phyloP scores from a whole-genome alignment of 1,140 invertebrate species.

The Matsumurasca onukii region DNA sequence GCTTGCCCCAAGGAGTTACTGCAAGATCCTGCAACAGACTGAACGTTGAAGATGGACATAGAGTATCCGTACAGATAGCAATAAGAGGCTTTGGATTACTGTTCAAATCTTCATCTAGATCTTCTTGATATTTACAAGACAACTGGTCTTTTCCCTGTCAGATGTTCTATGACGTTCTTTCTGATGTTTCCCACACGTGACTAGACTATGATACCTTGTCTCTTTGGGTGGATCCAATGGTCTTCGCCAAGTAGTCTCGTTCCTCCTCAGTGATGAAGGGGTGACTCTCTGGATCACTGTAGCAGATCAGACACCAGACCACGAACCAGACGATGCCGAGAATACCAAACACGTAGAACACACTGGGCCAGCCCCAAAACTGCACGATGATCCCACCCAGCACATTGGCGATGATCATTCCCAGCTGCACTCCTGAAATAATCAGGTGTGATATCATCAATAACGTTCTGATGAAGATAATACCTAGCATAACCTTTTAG shows the following conservation, averaged over 20 bases:
- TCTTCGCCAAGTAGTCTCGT: slow-evolving; percentile 63
- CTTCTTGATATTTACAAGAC: no score
- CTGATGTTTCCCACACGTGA: no score
- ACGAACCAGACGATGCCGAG: slow-evolving; percentile 72
- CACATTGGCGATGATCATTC: slow-evolving; percentile 74
- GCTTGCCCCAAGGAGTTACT: slow-evolving; percentile 64
- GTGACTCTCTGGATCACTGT: slow-evolving; percentile 76
- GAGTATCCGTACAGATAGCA: no score
- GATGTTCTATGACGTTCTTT: no score
- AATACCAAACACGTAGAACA: slow-evolving; percentile 83
- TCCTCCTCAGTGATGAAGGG: slow-evolving; percentile 81
- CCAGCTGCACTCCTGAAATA: slow-evolving; percentile 51
- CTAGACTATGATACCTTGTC: no score
- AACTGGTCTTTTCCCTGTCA: no score
- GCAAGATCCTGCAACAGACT: slow-evolving; percentile 40
- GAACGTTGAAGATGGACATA: no score
- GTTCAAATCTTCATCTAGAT: no score
- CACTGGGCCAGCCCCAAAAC: slow-evolving; percentile 68
- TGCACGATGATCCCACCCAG: slow-evolving; percentile 69
- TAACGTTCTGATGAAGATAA: no score
- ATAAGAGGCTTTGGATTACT: no score
- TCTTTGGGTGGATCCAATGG: slow-evolving; percentile 40
- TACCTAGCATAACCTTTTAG: no score
- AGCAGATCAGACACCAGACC: slow-evolving; percentile 69
- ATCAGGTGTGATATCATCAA: no score